Base-by-base conservation (phyloP, 2,888 invertebrate species). In the Diadromus collaris region DNA sequence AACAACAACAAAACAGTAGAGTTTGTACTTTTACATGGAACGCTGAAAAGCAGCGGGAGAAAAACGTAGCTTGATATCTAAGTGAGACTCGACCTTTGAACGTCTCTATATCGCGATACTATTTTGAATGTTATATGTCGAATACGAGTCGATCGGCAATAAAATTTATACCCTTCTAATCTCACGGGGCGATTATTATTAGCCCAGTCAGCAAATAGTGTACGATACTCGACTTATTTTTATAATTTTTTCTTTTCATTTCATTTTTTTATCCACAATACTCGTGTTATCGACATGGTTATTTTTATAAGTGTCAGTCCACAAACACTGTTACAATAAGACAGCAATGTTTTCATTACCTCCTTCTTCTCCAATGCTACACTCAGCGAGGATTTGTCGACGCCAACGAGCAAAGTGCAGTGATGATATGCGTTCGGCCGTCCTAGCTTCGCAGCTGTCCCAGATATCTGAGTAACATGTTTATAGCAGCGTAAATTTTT, bases 341-440 rank as follows among this genome's bases (percentile, higher is more conserved):
- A 41, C 38, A 41, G 38, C 38, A 16, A 41, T 80, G 44, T 75
- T 32, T 75, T 76, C 91, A 91, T 93, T 92, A 96, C 96, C 92
- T 96, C 94, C 89, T 94, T 93, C 90, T 94, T 95, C 78, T 94
- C 93, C 78, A 97, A 93, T 75, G 95, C 93, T 85, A 94, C 93
- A 85, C 94, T 94, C 89, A 97, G 92, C 89, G 94, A 93, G 82
- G 93, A 91, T 91, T 96, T 96, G 89, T 97, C 95, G 81, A 96
- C 96, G 88, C 96, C 94, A 80, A 98, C 96, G 89, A 99, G 93
- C 83, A 99, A 93, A 4, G 99, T 99, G 91, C 98, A 98, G 91
- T 99, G 99, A 90, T 99, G 99, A 92, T 99, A 99, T n/a, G 97
- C 96, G 88, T 95, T 95, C 10, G 95, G 93, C 83, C 95, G 93